Conservation (phyloP, 2,888 invertebrate species). For the Polydesmus complanatus region DNA sequence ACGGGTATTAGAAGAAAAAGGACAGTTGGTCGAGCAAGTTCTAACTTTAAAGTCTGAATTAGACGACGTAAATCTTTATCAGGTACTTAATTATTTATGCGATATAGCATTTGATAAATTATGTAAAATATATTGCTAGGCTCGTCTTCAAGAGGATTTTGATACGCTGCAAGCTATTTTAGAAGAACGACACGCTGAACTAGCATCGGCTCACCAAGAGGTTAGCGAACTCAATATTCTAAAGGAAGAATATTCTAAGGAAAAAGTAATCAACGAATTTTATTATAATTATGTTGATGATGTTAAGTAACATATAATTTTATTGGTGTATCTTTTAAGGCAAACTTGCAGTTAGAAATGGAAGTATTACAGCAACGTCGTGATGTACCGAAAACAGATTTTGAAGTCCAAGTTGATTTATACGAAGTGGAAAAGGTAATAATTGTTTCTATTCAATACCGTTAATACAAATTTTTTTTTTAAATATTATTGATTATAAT, state of each 20-base stretch:
- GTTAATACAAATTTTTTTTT: background rate
- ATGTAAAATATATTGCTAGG: constrained; percentile 22
- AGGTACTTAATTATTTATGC: constrained; percentile 6
- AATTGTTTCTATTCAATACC: background rate
- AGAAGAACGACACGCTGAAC: constrained; percentile 30
- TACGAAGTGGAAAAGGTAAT: background rate
- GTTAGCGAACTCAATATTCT: constrained; percentile 21
- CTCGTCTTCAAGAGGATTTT: constrained; percentile 32
- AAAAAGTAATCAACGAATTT: constrained; percentile 17
- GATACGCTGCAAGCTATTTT: constrained; percentile 32
- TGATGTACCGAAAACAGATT: background rate
- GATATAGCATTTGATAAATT: background rate
- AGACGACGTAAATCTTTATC: constrained; percentile 13
- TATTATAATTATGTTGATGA: background rate
- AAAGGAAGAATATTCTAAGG: constrained; percentile 8
- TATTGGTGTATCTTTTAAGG: background rate
- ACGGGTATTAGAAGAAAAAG: constrained; percentile 19
- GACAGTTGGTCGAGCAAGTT: constrained; percentile 17
- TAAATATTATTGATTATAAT: background rate
- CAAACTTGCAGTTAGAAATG: background rate
- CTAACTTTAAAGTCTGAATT: constrained; percentile 16
- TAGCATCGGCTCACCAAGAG: constrained; percentile 28
- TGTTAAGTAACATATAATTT: background rate
- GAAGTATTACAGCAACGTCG: background rate
- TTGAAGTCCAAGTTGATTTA: background rate